These are phyloP conservation scores for Hydropsyche tenuis DNA, from an alignment of 1,140 invertebrate species.

Conservation along the genomic window DNA sequence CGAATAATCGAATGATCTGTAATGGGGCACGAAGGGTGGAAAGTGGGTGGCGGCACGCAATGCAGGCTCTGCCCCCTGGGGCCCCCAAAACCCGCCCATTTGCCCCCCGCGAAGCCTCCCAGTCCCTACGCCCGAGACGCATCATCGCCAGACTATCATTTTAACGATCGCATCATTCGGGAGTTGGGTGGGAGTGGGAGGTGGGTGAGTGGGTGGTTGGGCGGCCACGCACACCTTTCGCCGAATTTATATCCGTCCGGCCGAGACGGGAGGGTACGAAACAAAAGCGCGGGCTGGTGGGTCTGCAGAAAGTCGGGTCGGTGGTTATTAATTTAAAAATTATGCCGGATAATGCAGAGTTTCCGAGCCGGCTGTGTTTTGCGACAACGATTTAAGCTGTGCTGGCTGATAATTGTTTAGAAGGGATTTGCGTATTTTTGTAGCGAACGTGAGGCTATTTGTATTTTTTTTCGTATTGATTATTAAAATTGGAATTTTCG, in stretches of 20 bases:
- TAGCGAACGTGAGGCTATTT: too few species aligned
- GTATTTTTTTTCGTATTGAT: too few species aligned
- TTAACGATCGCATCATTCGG: slow-evolving; percentile 47
- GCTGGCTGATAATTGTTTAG: too few species aligned
- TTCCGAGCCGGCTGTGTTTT: too few species aligned
- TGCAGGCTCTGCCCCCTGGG: slow-evolving; percentile 39
- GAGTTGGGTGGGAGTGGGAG: slow-evolving; percentile 10
- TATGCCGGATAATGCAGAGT: slow-evolving; percentile 20
- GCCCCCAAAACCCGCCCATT: background rate
- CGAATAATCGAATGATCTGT: slow-evolving; percentile 36
- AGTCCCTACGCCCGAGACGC: slow-evolving; percentile 16
- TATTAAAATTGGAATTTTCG: too few species aligned
- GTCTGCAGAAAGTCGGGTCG: background rate
- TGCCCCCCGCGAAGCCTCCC: background rate
- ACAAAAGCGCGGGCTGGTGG: background rate
- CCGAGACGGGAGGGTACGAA: background rate
- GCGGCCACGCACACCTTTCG: slow-evolving; percentile 15
- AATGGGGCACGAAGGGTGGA: slow-evolving; percentile 20
- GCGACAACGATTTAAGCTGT: too few species aligned
- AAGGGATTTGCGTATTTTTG: too few species aligned
- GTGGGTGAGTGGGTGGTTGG: background rate
- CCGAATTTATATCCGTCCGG: slow-evolving; percentile 35
- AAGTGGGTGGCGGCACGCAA: slow-evolving; percentile 43
- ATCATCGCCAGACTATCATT: slow-evolving; percentile 48
- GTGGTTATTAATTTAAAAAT: slow-evolving; percentile 33